Evolutionary conservation across 2,797 vertebrate species (phyloP).

Genomic region (Crossoptilon crossoptilon): DNA sequence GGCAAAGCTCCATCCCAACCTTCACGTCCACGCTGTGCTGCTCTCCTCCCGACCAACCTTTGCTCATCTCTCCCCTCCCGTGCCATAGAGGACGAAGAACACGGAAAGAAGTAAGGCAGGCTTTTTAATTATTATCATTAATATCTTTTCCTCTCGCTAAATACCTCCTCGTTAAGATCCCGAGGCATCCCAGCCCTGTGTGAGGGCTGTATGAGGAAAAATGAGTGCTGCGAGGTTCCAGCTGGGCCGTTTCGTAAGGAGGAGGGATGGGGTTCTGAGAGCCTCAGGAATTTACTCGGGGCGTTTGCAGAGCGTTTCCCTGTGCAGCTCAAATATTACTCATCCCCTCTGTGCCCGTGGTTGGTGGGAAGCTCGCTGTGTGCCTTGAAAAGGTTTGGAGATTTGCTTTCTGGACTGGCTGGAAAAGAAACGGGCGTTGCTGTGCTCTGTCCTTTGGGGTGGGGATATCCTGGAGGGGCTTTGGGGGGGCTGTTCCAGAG

Average conservation of each 20-base stretch:
- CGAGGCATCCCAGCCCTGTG: background rate
- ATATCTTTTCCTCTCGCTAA: conserved; percentile 43
- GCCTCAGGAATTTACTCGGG: conserved; percentile 44
- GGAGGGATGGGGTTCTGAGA: background rate
- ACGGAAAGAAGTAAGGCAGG: conserved; percentile 75
- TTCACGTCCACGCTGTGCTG: too few species aligned
- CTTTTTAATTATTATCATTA: background rate
- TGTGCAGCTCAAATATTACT: background rate
- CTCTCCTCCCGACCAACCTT: background rate
- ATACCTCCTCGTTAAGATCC: conserved; percentile 44
- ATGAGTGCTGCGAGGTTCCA: background rate
- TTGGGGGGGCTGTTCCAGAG: background rate
- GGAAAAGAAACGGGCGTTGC: background rate
- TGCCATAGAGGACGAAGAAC: conserved; percentile 68
- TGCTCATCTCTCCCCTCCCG: conserved; percentile 56
- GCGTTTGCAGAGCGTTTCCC: background rate
- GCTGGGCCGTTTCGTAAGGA: conserved; percentile 47
- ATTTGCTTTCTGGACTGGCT: background rate
- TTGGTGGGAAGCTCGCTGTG: background rate
- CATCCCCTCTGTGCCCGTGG: background rate
- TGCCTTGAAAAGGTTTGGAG: background rate
- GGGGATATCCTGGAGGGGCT: background rate
- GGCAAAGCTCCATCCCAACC: too few species aligned
- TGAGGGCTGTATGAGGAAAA: background rate
- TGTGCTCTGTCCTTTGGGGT: background rate